Percentiles rank a stretch among this genome's conserved stretches.
Conservation (phyloP, 2,797 vertebrate species). For the Scomberomorus guttatus region DNA sequence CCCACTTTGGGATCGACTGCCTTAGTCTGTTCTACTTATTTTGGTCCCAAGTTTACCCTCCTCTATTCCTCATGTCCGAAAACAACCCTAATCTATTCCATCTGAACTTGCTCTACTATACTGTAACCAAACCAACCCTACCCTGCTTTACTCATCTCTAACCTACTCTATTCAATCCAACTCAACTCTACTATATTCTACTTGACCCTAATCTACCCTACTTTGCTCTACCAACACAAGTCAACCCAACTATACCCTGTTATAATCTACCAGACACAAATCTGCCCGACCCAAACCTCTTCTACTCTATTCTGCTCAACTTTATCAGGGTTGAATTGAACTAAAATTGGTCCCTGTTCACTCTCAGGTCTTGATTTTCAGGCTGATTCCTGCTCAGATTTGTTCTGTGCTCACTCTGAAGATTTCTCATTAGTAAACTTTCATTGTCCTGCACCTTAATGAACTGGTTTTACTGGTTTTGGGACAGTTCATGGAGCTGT, state of each 20-base stretch:
- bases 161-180: neutral
- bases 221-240: no score
- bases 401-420: slow-evolving; percentile 10
- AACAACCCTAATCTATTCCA: no score
- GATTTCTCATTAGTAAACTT: slow-evolving; percentile 27
- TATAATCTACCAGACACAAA: neutral
- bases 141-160: neutral
- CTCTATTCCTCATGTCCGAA: neutral
- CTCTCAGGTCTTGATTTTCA: neutral
- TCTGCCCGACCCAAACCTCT: neutral
- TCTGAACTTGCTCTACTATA: no score
- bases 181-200: no score
- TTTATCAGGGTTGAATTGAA: neutral
- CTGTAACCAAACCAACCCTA: neutral
- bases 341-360: neutral
- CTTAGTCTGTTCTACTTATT: no score
- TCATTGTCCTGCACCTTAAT: slow-evolving; percentile 20
- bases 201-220: neutral
- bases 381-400: neutral
- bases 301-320: no score
- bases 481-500: slow-evolving; percentile 43
- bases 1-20: no score
- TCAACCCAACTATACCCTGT: no score
- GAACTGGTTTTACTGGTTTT: slow-evolving; percentile 43
- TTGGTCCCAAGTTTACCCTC: no score